Conservation (phyloP, 2,797 vertebrate genomes). For the Ctenopoma multispine region DNA sequence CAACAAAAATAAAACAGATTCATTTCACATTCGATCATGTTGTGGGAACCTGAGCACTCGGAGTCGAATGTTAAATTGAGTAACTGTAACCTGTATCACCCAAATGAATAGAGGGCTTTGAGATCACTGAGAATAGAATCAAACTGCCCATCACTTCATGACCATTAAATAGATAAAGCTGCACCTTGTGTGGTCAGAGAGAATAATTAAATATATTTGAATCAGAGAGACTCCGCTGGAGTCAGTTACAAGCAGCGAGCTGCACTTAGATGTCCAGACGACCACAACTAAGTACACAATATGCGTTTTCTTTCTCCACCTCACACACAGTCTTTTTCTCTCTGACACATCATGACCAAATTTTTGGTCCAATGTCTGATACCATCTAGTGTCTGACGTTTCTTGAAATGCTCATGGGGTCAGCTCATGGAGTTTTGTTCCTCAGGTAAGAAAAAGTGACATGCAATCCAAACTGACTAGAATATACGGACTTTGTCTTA, state of each 20-base stretch:
- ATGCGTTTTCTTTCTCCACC: not conserved
- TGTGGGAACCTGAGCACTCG: not conserved
- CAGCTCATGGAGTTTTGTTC: not conserved
- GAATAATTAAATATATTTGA: constrained; percentile 34
- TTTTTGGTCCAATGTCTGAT: not conserved
- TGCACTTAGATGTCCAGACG: constrained; percentile 3
- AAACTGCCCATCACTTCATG: not conserved
- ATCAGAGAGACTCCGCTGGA: constrained; percentile 12
- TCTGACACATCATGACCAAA: not conserved
- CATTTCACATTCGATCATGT: not conserved
- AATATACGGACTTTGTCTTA: not conserved
- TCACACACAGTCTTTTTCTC: not conserved
- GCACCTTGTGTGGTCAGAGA: constrained; percentile 13
- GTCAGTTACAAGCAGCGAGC: constrained; percentile 16
- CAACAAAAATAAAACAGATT: not conserved
- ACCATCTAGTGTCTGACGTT: not conserved
- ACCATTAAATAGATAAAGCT: constrained; percentile 19
- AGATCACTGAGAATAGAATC: constrained; percentile 2
- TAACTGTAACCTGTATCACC: constrained; percentile 4
- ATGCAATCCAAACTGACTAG: not conserved
- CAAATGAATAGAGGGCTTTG: constrained; percentile 20
- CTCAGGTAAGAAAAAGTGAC: not conserved
- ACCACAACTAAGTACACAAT: not conserved
- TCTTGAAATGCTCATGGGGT: not conserved
- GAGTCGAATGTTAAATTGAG: not conserved